These are phyloP conservation scores for Tipula vernalis DNA, from an alignment of 2,888 invertebrate species.

Conservation along the genomic window DNA sequence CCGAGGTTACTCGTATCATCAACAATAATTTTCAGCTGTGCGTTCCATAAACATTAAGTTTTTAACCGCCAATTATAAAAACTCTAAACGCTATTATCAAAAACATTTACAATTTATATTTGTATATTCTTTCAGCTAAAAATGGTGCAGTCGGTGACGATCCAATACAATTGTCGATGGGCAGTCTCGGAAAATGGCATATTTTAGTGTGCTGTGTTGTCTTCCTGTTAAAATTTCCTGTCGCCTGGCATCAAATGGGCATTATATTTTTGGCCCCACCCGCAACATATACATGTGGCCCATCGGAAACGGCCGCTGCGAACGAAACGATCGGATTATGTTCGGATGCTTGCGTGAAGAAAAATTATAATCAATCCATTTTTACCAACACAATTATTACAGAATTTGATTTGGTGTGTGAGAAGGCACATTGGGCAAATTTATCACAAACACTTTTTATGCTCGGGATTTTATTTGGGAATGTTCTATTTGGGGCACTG, in stretches of 20 bases:
- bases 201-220: constrained; percentile 54
- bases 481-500: constrained; percentile 58
- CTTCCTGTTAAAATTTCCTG: constrained; percentile 61
- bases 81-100: too few relatives aligned
- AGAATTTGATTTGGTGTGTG: constrained; percentile 65
- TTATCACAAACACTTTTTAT: constrained; percentile 67
- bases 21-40: too few relatives aligned
- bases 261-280: constrained; percentile 66
- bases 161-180: constrained; percentile 55
- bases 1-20: too few relatives aligned
- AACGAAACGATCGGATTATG: constrained; percentile 35
- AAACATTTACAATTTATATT: not conserved
- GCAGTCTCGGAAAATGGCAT: constrained; percentile 63
- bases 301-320: constrained; percentile 18
- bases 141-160: constrained; percentile 30
- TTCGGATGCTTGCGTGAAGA: constrained; percentile 40
- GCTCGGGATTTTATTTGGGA: constrained; percentile 64
- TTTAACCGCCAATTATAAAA: too few relatives aligned
- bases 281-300: constrained; percentile 42
- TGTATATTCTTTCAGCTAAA: not conserved
- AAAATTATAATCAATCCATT: constrained; percentile 47
- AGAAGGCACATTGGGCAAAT: constrained; percentile 49
- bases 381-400: constrained; percentile 62
- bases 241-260: constrained; percentile 69
- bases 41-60: too few relatives aligned